These are phyloP conservation scores for Parthenolecanium corni DNA, from an alignment of 2,888 invertebrate genomes.

Conservation along the genomic window DNA sequence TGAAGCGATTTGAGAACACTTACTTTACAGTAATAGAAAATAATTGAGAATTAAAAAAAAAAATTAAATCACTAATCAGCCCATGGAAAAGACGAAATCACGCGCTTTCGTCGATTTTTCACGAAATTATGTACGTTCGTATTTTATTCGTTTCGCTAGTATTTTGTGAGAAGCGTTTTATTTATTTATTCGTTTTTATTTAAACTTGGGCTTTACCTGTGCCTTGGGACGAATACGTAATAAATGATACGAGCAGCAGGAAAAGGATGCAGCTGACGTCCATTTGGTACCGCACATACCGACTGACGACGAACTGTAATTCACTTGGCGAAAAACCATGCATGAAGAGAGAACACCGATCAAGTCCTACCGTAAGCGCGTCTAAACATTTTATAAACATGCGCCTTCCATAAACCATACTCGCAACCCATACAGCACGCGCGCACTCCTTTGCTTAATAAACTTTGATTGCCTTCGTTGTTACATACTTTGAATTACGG, in stretches of 20 bases:
- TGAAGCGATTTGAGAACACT: too few relatives aligned
- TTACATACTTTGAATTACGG: constrained; percentile 19
- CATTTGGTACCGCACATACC: constrained; percentile 26
- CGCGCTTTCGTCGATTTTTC: too few relatives aligned
- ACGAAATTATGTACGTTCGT: too few relatives aligned
- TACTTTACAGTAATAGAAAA: too few relatives aligned
- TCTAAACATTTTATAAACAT: constrained; percentile 23
- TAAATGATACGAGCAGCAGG: constrained; percentile 14
- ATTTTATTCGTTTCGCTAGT: too few relatives aligned
- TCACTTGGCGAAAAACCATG: neutral
- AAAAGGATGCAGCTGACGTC: constrained; percentile 21
- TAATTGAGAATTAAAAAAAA: too few relatives aligned
- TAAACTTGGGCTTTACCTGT: constrained; percentile 11
- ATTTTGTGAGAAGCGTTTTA: too few relatives aligned
- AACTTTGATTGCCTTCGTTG: constrained; percentile 26
- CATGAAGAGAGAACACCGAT: neutral
- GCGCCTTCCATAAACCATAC: constrained; percentile 17
- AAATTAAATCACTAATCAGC: too few relatives aligned
- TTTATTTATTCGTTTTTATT: too few relatives aligned
- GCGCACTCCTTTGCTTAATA: constrained; percentile 7
- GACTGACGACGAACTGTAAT: constrained; percentile 20
- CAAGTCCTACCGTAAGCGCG: constrained; percentile 12
- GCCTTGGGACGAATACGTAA: constrained; percentile 17
- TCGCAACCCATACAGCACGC: constrained; percentile 19
- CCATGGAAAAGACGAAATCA: too few relatives aligned